A percentile compares a stretch with the other conserved stretches of the same genome.
Evolutionary conservation across 2,888 invertebrate genomes (phyloP).

Genomic region (Anaspis maculata): DNA sequence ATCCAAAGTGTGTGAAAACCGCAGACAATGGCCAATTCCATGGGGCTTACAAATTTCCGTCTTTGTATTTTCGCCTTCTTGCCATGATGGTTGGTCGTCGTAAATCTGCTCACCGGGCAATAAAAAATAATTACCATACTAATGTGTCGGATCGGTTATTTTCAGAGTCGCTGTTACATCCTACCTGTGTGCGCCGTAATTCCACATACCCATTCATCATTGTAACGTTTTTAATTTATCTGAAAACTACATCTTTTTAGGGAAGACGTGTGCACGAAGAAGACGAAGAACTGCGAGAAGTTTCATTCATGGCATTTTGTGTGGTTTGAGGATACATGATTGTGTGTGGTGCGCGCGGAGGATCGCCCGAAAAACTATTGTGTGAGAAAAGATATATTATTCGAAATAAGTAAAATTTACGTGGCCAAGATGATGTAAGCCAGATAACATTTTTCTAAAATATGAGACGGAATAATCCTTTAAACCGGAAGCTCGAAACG

Average conservation of each 20-base stretch:
- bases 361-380: no score
- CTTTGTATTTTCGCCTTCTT: no score
- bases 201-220: slow-evolving; percentile 10
- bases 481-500: slow-evolving; percentile 28
- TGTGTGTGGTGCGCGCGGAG: not conserved
- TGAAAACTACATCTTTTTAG: slow-evolving; percentile 11
- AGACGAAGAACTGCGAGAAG: no score
- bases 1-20: slow-evolving; percentile 1
- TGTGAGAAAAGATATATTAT: slow-evolving; percentile 15
- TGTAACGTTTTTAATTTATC: slow-evolving; percentile 7
- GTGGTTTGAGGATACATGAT: slow-evolving; percentile 9
- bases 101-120: no score
- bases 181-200: no score
- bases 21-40: not conserved
- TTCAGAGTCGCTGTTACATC: no score
- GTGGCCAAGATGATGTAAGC: slow-evolving; percentile 20
- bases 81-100: no score
- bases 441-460: slow-evolving; percentile 21
- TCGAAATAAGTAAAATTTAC: slow-evolving; percentile 22
- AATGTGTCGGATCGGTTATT: slow-evolving; percentile 9
- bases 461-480: slow-evolving; percentile 21
- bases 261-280: no score
- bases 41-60: not conserved
- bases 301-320: slow-evolving; percentile 9
- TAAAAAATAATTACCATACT: slow-evolving; percentile 6